Base-by-base conservation (phyloP, 2,797 vertebrate genomes). In the Astyanax mexicanus region DNA sequence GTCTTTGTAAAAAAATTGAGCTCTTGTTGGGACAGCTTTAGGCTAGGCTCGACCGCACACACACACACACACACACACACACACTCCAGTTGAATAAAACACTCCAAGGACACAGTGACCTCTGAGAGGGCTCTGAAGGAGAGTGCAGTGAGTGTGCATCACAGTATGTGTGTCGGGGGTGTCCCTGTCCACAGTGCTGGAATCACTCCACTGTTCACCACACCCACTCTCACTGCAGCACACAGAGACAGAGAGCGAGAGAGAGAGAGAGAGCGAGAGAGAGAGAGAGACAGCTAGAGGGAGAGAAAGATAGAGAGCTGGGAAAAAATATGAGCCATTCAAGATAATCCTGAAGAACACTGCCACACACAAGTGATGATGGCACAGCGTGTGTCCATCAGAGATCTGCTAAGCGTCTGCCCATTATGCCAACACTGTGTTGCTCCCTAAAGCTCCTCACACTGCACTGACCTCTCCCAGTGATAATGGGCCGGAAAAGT, bases 51-150 rank as follows among this genome's bases (percentile, higher is more conserved):
- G 15, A 47, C 15, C 47, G 19, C 13, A 19, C 47, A 1, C 45
- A 4, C 37, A 35, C 17, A 67, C 21, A 58, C 58, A 45, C 23
- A 69, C 49, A 74, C 49, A 73, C 54, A 80, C 21, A 23, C n/a
- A 62, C 55, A 62, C 32, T 52, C 10, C 6, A 27, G 4, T 1
- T 37, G 25, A 54, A 61, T 29, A 42, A 21, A 27, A 55, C 2
- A 64, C 54, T 71, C 6, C 54, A 82, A 82, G 57, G 77, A 65
- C 57, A 12, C 47, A 57, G 21, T 69, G 76, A 79, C 72, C 77
- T 79, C 72, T 69, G 21, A 25, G 49, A 52, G 49, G 11, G 21
- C 8, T 25, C 1, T 52, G 49, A 19, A 52, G 21, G 49, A 52
- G 49, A 19, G 21, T 19, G 9, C 12, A 13, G 21, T 12, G 10